These are phyloP conservation scores for Rhabdornis inornatus DNA, from an alignment of 2,113 vertebrate genomes.

Conservation along the genomic window DNA sequence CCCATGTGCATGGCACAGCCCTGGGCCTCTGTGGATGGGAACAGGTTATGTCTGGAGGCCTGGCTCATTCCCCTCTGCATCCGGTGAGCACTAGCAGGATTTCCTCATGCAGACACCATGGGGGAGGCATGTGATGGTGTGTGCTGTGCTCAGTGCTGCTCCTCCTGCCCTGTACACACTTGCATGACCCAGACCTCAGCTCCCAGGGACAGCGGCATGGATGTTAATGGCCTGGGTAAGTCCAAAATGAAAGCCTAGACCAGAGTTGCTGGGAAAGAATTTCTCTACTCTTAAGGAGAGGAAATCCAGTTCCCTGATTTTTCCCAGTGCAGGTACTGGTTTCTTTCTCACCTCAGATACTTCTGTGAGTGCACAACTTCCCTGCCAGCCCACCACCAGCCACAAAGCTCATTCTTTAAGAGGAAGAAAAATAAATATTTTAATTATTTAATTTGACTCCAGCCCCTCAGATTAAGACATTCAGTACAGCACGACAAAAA, in stretches of 20 bases:
- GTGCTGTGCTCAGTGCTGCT: not conserved
- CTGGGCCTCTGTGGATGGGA: rapidly evolving
- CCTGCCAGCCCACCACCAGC: not conserved
- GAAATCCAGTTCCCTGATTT: not conserved
- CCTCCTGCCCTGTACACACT: rapidly evolving
- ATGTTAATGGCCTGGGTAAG: not conserved
- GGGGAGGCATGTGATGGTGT: not conserved
- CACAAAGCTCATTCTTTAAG: not conserved
- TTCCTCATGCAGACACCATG: not conserved
- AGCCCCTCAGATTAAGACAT: not conserved
- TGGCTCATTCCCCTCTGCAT: not conserved
- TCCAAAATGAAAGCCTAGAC: not conserved
- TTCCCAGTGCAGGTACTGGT: not conserved
- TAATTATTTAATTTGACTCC: not conserved
- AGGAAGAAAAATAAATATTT: not conserved
- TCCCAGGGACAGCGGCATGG: not conserved
- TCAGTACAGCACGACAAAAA: not conserved
- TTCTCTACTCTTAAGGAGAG: not conserved
- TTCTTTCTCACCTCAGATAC: not conserved
- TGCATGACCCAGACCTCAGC: not conserved
- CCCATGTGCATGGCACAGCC: not conserved
- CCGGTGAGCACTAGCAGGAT: not conserved
- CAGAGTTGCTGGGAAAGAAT: not conserved
- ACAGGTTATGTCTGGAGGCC: not conserved
- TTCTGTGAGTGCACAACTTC: not conserved